Conservation (phyloP, 35 echinoderm and acorn worm species). For the Stichopus chloronotus region DNA sequence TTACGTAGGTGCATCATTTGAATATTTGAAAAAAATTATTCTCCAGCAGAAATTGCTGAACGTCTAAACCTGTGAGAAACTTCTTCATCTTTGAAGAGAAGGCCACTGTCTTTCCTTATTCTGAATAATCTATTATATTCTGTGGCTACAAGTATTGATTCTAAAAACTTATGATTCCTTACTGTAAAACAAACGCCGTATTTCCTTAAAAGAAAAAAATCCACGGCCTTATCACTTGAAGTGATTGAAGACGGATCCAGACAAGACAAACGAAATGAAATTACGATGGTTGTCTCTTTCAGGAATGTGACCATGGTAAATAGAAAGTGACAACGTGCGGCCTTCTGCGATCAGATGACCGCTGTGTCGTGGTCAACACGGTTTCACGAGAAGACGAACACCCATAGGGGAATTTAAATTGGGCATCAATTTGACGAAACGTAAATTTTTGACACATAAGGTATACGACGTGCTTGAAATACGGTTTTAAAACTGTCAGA, state of each 20-base stretch:
- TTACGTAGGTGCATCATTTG: too few species aligned
- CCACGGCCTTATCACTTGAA: background rate
- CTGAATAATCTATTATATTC: too few species aligned
- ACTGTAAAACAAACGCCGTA: too few species aligned
- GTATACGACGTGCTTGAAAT: background rate
- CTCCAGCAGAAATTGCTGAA: too few species aligned
- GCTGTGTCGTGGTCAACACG: constrained; percentile 28
- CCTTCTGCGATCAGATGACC: background rate
- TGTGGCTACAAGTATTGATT: too few species aligned
- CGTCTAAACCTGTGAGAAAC: too few species aligned
- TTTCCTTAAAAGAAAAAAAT: too few species aligned
- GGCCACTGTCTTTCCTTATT: too few species aligned
- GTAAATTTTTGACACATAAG: background rate
- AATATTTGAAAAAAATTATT: too few species aligned
- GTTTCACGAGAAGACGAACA: background rate
- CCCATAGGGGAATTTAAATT: constrained; percentile 16
- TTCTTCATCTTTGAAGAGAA: too few species aligned
- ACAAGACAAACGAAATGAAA: background rate
- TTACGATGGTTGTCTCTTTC: background rate
- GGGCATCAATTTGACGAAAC: background rate
- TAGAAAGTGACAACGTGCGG: constrained; percentile 24
- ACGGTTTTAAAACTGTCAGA: background rate
- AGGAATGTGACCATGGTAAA: background rate
- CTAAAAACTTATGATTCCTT: too few species aligned
- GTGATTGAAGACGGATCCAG: background rate